Evolutionary conservation across 2,113 vertebrate species (phyloP), one percentile per base, ranked within the genome.

Genomic region (Conger conger): DNA sequence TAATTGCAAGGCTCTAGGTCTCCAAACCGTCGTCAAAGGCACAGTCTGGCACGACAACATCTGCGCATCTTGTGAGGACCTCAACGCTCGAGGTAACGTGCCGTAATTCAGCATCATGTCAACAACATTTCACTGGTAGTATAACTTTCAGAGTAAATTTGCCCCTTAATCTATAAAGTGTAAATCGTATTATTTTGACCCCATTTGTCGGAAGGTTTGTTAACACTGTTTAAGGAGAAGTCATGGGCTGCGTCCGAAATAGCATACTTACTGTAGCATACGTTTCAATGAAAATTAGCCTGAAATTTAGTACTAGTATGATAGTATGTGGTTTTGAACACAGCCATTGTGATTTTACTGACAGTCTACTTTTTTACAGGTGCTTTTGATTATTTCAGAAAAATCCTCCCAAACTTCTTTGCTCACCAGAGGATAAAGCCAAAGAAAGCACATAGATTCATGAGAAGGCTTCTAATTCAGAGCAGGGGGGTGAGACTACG

Each of bases 21-120:
- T 89, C 73, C 63, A 73, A 0, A 84, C 4, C 11, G 76, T 92
- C 1, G 57, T 94, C 0, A 20, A 16, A 0, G 93, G 92, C 0
- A 86, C 91, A 0, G 0, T 23, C 5, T 82, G 68, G 84, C 87
- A 90, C 0, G 91, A 95, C 87, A 85, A 84, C 0, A 4, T 94
- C 63, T 96, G 95, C 54, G 88, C 87, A 77, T 77, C 90, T 36
- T 95, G 93, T 23, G n/a, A 91, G 35, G 84, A 91, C 4, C 35
- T 91, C 11, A 50, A n/a, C 27, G 35, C 83, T 1, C 82, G 42
- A 89, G 92, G 94, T 95, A 83, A 27, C 60, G 20, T 53, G n/a
- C 11, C n/a, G 23, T 82, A 45, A 38, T 50, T 83, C 8, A 60
- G n/a, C 37, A 27, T 18, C n/a, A 82, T 27, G 27, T 45, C 35